Conservation (phyloP, 2,888 invertebrate species). For the Seira ritae region DNA sequence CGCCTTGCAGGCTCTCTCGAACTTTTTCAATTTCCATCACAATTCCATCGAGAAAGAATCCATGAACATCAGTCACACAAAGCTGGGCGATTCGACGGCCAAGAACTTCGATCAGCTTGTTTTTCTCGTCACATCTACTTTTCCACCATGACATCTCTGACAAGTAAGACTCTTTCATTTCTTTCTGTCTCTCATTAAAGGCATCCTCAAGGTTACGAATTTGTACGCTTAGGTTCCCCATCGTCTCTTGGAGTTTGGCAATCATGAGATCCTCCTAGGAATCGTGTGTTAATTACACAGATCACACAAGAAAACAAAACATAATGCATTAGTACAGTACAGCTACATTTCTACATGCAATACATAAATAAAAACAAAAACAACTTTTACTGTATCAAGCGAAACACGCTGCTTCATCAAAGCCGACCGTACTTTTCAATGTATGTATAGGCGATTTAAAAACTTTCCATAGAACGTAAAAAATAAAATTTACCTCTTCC, state of each 20-base stretch:
- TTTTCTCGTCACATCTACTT: slow-evolving; percentile 71
- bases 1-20: slow-evolving; percentile 34
- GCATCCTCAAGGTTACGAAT: slow-evolving; percentile 67
- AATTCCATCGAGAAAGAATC: slow-evolving; percentile 71
- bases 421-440: too few relatives aligned
- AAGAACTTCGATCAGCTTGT: slow-evolving; percentile 70
- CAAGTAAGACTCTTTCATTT: slow-evolving; percentile 68
- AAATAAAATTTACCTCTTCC: too few relatives aligned
- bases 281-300: neutral
- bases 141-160: slow-evolving; percentile 70
- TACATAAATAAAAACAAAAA: slow-evolving; percentile 48
- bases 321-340: neutral
- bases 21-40: slow-evolving; percentile 68
- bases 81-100: slow-evolving; percentile 71
- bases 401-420: too few relatives aligned
- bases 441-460: too few relatives aligned
- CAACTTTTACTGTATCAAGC: slow-evolving; percentile 1
- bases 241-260: slow-evolving; percentile 64
- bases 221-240: slow-evolving; percentile 64
- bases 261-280: slow-evolving; percentile 68
- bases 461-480: too few relatives aligned
- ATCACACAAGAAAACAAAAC: slow-evolving; percentile 14
- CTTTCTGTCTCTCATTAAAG: slow-evolving; percentile 66
- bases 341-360: too few relatives aligned
- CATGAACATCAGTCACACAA: slow-evolving; percentile 70